Evolutionary conservation across 1,140 invertebrate species (phyloP).

Genomic region (Drosophila equinoxialis): DNA sequence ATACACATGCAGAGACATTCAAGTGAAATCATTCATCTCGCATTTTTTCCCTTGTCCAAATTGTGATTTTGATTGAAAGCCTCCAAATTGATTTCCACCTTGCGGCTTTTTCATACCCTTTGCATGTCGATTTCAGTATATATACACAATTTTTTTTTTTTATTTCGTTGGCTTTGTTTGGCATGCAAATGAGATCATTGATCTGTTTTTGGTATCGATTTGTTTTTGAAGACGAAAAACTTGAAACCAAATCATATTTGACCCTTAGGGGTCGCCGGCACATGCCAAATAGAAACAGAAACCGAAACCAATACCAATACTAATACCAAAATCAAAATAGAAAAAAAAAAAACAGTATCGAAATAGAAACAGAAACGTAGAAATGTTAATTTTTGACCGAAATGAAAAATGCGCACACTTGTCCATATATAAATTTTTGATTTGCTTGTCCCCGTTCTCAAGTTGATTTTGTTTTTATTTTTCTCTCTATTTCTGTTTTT

Average conservation of each 20-base stretch:
- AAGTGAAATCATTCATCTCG: constrained; percentile 33
- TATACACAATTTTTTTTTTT: constrained; percentile 23
- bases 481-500: constrained; percentile 8
- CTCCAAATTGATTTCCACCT: constrained; percentile 73
- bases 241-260: constrained; percentile 78
- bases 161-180: constrained; percentile 18
- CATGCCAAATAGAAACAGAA: constrained; percentile 56
- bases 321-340: constrained; percentile 20
- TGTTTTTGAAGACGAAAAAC: constrained; percentile 75
- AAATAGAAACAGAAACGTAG: constrained; percentile 49
- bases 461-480: constrained; percentile 1
- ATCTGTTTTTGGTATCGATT: constrained; percentile 80
- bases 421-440: constrained; percentile 44
- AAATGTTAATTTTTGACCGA: constrained; percentile 69
- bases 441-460: constrained; percentile 57
- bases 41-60: constrained; percentile 41
- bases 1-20: background rate
- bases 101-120: constrained; percentile 60
- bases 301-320: background rate
- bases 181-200: constrained; percentile 81
- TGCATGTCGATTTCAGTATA: constrained; percentile 38
- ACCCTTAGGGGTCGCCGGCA: constrained; percentile 72
- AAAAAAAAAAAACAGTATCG: too few relatives aligned
- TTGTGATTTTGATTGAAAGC: constrained; percentile 75
- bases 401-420: constrained; percentile 62